Base-by-base conservation (phyloP, 2,797 vertebrate genomes). In the Ctenopoma kingsleyae region DNA sequence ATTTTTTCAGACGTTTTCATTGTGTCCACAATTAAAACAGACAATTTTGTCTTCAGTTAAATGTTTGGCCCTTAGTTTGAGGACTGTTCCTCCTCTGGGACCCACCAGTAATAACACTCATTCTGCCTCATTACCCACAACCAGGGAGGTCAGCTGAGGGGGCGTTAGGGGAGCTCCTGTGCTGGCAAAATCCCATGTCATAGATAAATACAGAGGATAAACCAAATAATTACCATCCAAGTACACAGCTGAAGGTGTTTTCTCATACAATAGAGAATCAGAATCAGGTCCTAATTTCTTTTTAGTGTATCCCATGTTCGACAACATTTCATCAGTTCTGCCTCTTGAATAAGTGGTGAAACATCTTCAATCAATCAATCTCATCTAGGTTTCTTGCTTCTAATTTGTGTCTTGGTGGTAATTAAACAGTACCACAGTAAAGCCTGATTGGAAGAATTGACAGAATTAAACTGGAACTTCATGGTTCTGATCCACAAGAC, bases 41-140 rank as follows among this genome's bases (percentile, higher is more conserved):
- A 71, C 40, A 58, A 79, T 80, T 86, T 66, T 35, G 61, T 5
- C 5, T 74, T 56, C 35, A 53, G 58, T 36, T 78, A 80, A 52
- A 6, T 3, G 4, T 32, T 35, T 27, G 20, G 49, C 11, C 47
- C 19, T 40, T 17, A 17, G 19, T 19, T 44, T 32, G n/a, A 20
- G 27, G 17, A 30, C 52, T 0, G 64, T 43, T 69, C 25, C 15
- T 76, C 52, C 73, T 64, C 27, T 54, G 81, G 71, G 74, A 71
- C 44, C 44, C 57, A 19, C 30, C 70, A 71, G 71, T 6, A 7
- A 49, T 5, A 71, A 19, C 41, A 19, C 25, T 25, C 0, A 53
- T 68, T 12, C 53, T 69, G 82, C 79, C 67, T 87, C 85, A 88
- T 88, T 89, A 82, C 58, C 47, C 44, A 47, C 61, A 68, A 43